Evolutionary conservation across 2,113 vertebrate species (phyloP), one percentile per base, ranked within the genome.

Genomic region (Hippoglossus stenolepis): DNA sequence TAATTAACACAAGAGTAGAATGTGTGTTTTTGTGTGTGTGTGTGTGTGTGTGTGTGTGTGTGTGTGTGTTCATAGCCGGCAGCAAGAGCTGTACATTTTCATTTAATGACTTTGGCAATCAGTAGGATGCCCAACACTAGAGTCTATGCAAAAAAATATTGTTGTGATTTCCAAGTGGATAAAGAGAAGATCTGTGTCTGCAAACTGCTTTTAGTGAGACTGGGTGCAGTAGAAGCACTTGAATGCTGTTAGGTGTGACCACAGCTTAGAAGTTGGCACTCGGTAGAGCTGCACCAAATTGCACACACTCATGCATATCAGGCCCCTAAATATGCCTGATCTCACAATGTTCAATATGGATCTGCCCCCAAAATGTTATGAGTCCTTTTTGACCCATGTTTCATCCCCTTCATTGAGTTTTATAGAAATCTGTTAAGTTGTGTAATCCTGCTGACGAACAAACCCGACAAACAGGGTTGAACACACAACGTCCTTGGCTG

Each of bases 121-220:
- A 63, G 24, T 53, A 58, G 28, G 45, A 67, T 15, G 12, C 49
- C 62, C 63, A 38, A 73, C 60, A 40, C 54, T 76, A 59, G 66
- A 88, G 69, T 87, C 91, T 91, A 91, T 92, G 91, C 91, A 91
- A 90, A 86, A 67, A 56, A 5, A 31, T 31, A 31, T 31, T 2
- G 70, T 58, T 49, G 51, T 26, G 11, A 43, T 43, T 43, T 43
- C 40, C 13, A 43, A 43, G 40, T 13, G 12, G 40, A 43, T 13
- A 11, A 43, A 65, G 31, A 20, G 38, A 20, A 21, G 26, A n/a
- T 65, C 63, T 12, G 45, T 65, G 35, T 84, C 69, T 63, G 4
- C 18, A 63, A 75, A 59, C 51, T 45, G 51, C 61, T 54, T 21
- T 71, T 14, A 43, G 13, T 43, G 38, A 35, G 49, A 40, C 54